Evolutionary conservation across 2,797 vertebrate species (phyloP), one percentile per base, ranked within the genome.

Genomic region (Scolopax rusticola): DNA sequence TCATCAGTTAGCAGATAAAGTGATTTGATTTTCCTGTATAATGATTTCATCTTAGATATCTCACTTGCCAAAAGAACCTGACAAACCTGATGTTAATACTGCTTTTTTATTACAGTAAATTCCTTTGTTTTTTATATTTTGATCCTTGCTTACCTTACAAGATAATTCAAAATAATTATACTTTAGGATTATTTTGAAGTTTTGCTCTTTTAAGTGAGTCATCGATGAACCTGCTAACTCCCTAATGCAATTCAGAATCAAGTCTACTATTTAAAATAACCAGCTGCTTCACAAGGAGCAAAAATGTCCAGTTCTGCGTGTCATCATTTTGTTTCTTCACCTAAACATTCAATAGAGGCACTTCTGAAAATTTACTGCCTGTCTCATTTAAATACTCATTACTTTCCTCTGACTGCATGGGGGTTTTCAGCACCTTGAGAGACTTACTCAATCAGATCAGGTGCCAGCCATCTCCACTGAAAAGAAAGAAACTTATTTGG

Each of bases 1-100:
- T 95, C 43, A 89, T 96, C 77, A 79, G 85, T 86, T 96, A 86
- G 56, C 38, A 89, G 74, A 80, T 70, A 91, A 74, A 86, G 88
- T 71, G 43, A 90, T 95, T 95, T 96, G 71, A 91, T 95, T 88
- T 94, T 74, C 67, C 77, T 91, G 91, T 88, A 70, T 92, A 91
- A 96, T 79, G 24, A 82, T 74, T 96, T 91, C 23, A 74, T 82
- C 56, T 90, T 79, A 36, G 56, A 47, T 87, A 73, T 53, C 40
- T 90, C 12, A 24, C 40, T 94, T 90, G 63, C 76, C 63, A 86
- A 53, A 93, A 86, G 28, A 88, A 53, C 11, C 6, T 95, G 77
- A 95, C 48, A 91, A 53, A 67, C 76, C 74, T 91, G 41, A 90
- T 86, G 11, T 60, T 32, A 95, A 59, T 21, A 4, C 64, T 87